phyloP scores from a whole-genome alignment of 2,797 vertebrate genomes.

The Scolopax bukidnonensis region DNA sequence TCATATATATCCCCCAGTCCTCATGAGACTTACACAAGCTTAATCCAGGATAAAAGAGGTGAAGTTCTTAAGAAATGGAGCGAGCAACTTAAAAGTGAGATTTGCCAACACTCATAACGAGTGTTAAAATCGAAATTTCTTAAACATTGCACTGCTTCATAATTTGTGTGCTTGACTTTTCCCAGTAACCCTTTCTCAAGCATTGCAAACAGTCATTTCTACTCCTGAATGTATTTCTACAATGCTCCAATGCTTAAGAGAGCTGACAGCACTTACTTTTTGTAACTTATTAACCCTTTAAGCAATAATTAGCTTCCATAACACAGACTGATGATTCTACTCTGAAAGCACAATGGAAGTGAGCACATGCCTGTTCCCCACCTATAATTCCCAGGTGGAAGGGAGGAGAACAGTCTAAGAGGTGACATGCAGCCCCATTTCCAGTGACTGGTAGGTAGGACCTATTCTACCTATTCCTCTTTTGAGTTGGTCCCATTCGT shows the following conservation, averaged over 20 bases:
- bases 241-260: rapidly evolving
- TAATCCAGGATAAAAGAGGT: neutral
- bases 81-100: neutral
- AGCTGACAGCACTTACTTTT: neutral
- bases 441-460: neutral
- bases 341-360: neutral
- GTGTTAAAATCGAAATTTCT: neutral
- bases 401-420: neutral
- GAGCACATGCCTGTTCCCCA: neutral
- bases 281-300: neutral
- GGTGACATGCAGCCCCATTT: neutral
- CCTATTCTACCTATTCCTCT: neutral
- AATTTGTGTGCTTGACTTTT: neutral
- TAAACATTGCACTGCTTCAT: neutral
- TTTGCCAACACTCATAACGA: neutral
- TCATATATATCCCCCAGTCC: neutral
- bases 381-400: neutral
- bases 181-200: neutral
- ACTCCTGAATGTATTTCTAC: neutral
- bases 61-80: neutral
- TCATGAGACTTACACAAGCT: neutral
- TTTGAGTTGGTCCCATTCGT: neutral
- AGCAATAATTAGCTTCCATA: neutral
- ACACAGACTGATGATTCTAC: neutral
- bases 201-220: neutral